Conservation (phyloP, 2,797 vertebrate genomes). For the Acestrorhynchus altus region DNA sequence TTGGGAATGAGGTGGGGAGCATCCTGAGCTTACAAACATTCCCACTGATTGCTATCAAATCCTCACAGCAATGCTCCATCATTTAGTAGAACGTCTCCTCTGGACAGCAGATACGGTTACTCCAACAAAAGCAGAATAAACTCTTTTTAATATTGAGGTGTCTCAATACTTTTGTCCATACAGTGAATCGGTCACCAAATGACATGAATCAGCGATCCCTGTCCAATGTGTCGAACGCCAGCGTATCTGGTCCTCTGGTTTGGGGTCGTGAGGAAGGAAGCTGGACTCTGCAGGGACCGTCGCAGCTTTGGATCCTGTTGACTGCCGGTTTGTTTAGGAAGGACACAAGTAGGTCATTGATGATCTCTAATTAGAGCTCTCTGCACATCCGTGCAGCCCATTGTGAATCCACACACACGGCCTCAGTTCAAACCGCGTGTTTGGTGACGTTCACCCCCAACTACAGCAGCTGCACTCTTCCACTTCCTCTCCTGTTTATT, state of each 20-base stretch:
- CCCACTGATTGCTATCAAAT: no score
- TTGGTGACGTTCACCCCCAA: not conserved
- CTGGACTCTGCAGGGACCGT: slow-evolving; percentile 56
- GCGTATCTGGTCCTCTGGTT: not conserved
- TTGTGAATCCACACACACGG: slow-evolving; percentile 27
- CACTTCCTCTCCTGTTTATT: slow-evolving; percentile 32
- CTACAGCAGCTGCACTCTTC: not conserved
- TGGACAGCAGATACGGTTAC: no score
- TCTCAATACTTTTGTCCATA: no score
- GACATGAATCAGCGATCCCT: no score
- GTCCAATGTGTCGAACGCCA: not conserved
- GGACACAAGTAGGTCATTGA: slow-evolving; percentile 58
- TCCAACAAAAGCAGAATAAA: no score
- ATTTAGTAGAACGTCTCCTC: no score
- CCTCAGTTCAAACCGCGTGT: slow-evolving; percentile 14
- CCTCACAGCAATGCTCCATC: no score
- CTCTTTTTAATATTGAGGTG: no score
- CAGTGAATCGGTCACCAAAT: no score
- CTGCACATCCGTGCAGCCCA: slow-evolving; percentile 37
- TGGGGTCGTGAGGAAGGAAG: slow-evolving; percentile 43
- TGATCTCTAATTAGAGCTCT: slow-evolving; percentile 47
- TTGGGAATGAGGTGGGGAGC: no score
- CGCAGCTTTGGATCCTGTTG: slow-evolving; percentile 61
- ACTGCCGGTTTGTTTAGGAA: slow-evolving; percentile 50
- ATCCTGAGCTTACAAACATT: no score